These are phyloP conservation scores for Danaus plexippus DNA, from an alignment of 1,140 invertebrate genomes.

Conservation along the genomic window DNA sequence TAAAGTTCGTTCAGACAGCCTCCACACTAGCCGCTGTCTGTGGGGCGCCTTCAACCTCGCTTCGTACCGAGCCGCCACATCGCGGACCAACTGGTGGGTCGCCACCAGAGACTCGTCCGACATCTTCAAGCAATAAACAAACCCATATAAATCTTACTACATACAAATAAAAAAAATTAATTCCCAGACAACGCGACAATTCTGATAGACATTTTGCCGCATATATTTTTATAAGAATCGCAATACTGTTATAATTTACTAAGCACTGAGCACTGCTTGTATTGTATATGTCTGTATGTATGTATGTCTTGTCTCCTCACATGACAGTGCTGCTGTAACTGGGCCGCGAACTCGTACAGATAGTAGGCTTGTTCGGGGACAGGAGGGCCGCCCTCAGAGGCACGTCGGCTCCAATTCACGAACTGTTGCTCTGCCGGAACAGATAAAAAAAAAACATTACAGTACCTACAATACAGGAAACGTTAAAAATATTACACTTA, in stretches of 20 bases:
- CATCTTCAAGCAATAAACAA: constrained; percentile 70
- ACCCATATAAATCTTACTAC: too few species aligned
- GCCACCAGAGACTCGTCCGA: constrained; percentile 75
- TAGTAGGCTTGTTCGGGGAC: constrained; percentile 61
- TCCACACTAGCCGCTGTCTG: constrained; percentile 82
- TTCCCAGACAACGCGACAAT: too few species aligned
- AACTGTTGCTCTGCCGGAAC: constrained; percentile 45
- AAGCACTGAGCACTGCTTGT: too few species aligned
- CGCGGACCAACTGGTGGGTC: constrained; percentile 74
- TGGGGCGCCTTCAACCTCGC: constrained; percentile 78
- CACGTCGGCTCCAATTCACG: constrained; percentile 32
- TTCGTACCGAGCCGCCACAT: constrained; percentile 79
- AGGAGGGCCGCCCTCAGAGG: constrained; percentile 17
- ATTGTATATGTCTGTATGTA: too few species aligned
- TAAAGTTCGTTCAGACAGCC: constrained; percentile 76
- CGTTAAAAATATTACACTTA: too few species aligned
- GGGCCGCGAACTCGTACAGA: constrained; percentile 73
- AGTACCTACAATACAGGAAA: too few species aligned
- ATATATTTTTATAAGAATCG: too few species aligned
- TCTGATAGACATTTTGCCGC: too few species aligned
- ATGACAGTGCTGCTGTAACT: constrained; percentile 75
- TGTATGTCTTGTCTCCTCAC: constrained; percentile 45
- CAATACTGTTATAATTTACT: too few species aligned
- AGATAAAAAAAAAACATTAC: neutral
- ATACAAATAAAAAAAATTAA: too few species aligned